Conservation (phyloP, 35 echinoderm and acorn worm species). For the Chiridota heheva region DNA sequence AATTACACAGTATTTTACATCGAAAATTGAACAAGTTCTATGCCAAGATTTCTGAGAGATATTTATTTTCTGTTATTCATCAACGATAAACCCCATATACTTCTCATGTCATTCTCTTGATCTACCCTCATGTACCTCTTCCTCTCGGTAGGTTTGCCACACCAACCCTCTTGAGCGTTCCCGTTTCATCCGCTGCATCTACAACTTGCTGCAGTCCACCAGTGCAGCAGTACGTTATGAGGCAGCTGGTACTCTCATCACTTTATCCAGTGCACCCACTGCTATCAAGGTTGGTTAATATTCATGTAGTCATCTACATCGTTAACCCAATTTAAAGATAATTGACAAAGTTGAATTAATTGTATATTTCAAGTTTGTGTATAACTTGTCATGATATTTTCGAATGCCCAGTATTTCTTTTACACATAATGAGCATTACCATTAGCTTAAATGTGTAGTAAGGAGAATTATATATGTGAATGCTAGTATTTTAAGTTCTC, state of each 20-base stretch:
- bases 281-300: conserved; percentile 79
- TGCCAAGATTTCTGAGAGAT: too few species aligned
- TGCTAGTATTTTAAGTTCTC: too few species aligned
- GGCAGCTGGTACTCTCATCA: conserved; percentile 93
- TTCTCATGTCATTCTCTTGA: neutral
- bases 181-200: conserved; percentile 95
- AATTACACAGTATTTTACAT: too few species aligned
- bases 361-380: neutral
- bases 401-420: too few species aligned
- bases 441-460: too few species aligned
- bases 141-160: conserved; percentile 99
- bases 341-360: neutral
- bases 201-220: conserved; percentile 93
- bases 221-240: conserved; percentile 96
- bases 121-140: neutral
- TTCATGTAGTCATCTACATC: too few species aligned
- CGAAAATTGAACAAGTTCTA: too few species aligned
- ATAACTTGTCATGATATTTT: too few species aligned
- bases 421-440: too few species aligned
- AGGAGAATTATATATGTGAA: too few species aligned
- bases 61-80: too few species aligned
- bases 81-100: too few species aligned
- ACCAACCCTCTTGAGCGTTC: conserved; percentile 89
- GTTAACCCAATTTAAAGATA: neutral
- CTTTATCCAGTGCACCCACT: conserved; percentile 91